Evolutionary conservation across 2,797 vertebrate species (phyloP), one percentile per base, ranked within the genome.

Genomic region (Coregonus sp.): DNA sequence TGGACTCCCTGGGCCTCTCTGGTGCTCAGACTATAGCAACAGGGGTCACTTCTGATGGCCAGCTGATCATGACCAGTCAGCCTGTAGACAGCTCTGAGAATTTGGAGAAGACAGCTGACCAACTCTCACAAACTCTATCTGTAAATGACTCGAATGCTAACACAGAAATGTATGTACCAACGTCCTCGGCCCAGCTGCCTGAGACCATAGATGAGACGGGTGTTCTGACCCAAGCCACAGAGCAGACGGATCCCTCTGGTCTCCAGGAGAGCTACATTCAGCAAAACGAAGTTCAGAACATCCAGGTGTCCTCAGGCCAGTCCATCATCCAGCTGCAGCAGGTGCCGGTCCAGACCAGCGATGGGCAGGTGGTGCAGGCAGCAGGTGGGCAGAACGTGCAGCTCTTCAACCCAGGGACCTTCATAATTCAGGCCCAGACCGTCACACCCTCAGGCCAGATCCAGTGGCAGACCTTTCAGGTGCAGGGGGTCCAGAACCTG

Each of bases 401-500:
- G 81, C 94, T 99, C 86, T 96, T 99, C 91, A 99, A 99, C 90
- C 98, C 98, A 29, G 98, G 98, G 91, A 96, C 98, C 81, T 99
- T 99, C 94, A 95, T 99, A 93, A 98, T 99, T 93, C 98, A 99
- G 94, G 98, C 98, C 82, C 98, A 99, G 93, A 99, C 98, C 12
- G 97, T 99, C 91, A 97, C 97, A 25, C 96, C 98, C 47, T 97
- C 98, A 63, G 98, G 98, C 86, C 98, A 99, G 94, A 98, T 99
- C 91, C 98, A 98, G 88, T 99, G 98, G 98, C 98, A 99, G 90
- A 99, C 98, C 54, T 99, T 99, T 94, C 98, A 99, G 95, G 98
- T 99, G 87, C 98, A 99, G 89, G 98, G 98, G 74, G 97, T 99
- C 75, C 98, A 99, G 90, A 98, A 98, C 89, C 96, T 99, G 86